phyloP scores from a whole-genome alignment of 92 coral and sea anemone genomes.

The Heteractis magnifica region DNA sequence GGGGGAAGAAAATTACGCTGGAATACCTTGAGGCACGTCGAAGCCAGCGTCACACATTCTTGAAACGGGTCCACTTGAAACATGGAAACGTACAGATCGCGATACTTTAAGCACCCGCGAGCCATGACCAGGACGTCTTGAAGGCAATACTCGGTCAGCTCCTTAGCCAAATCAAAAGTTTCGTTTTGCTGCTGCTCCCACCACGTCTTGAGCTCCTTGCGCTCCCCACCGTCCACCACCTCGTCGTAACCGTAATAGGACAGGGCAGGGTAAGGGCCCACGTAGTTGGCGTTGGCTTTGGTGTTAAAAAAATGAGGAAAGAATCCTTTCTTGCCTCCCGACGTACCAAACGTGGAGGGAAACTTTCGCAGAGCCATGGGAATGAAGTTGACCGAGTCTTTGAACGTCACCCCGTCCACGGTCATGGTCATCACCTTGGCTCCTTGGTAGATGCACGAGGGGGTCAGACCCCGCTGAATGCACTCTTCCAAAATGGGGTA shows the following conservation, averaged over 20 bases:
- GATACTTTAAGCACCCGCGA: constrained; percentile 14
- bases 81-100: not conserved
- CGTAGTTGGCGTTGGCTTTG: constrained; percentile 22
- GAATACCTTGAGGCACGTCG: constrained; percentile 14
- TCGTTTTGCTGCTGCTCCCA: constrained; percentile 3
- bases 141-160: constrained; percentile 11
- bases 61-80: constrained; percentile 13
- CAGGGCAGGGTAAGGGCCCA: constrained; percentile 36
- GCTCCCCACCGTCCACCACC: not conserved
- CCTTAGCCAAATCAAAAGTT: constrained; percentile 2
- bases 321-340: constrained; percentile 26
- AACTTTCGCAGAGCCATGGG: no score
- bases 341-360: constrained; percentile 30
- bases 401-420: constrained; percentile 10
- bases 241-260: constrained; percentile 25
- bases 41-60: constrained; percentile 14
- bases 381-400: constrained; percentile 43
- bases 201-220: constrained; percentile 20
- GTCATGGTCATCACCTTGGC: constrained; percentile 21
- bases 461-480: not conserved
- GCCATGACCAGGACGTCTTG: constrained; percentile 24
- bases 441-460: constrained; percentile 20
- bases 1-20: not conserved
- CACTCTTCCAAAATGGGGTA: constrained; percentile 23
- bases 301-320: constrained; percentile 45